Percentiles rank a stretch among this genome's conserved stretches.
phyloP scores from a whole-genome alignment of 2,888 invertebrate species.

The Latheticus oryzae region DNA sequence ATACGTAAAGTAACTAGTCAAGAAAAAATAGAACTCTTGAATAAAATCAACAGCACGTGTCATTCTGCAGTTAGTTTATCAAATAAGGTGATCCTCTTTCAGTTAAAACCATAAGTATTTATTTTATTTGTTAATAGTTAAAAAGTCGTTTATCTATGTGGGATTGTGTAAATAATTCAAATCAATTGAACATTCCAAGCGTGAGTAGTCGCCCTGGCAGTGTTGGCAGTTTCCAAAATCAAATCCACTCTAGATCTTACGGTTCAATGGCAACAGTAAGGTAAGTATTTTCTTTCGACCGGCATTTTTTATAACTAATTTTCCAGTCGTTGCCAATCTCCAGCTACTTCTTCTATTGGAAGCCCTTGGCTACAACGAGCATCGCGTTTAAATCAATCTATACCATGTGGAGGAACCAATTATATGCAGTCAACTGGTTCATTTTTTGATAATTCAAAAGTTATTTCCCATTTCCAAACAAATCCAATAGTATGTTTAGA shows the following conservation, averaged over 20 bases:
- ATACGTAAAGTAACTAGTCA: slow-evolving; percentile 80
- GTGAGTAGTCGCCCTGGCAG: slow-evolving; percentile 54
- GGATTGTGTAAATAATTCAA: slow-evolving; percentile 54
- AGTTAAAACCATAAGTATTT: too few species aligned
- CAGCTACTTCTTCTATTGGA: slow-evolving; percentile 57
- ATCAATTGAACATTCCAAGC: slow-evolving; percentile 52
- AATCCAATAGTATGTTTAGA: slow-evolving; percentile 90
- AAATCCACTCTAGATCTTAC: slow-evolving; percentile 65
- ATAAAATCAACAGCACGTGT: slow-evolving; percentile 50
- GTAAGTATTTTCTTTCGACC: slow-evolving; percentile 54
- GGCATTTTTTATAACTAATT: slow-evolving; percentile 6
- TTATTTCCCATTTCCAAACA: slow-evolving; percentile 61
- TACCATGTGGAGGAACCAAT: slow-evolving; percentile 48
- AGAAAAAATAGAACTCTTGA: slow-evolving; percentile 67
- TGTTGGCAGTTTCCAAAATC: slow-evolving; percentile 44
- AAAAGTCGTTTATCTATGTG: slow-evolving; percentile 60
- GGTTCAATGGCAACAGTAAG: slow-evolving; percentile 69
- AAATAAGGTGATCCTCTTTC: slow-evolving; percentile 17
- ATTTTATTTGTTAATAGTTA: slow-evolving; percentile 49
- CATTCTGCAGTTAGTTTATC: slow-evolving; percentile 19
- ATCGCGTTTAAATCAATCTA: slow-evolving; percentile 54
- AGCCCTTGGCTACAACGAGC: slow-evolving; percentile 57
- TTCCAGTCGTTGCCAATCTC: slow-evolving; percentile 68
- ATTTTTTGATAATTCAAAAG: slow-evolving; percentile 57
- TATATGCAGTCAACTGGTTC: slow-evolving; percentile 62